phyloP scores from a whole-genome alignment of 2,888 invertebrate species.

The Dolichopus griseipennis region DNA sequence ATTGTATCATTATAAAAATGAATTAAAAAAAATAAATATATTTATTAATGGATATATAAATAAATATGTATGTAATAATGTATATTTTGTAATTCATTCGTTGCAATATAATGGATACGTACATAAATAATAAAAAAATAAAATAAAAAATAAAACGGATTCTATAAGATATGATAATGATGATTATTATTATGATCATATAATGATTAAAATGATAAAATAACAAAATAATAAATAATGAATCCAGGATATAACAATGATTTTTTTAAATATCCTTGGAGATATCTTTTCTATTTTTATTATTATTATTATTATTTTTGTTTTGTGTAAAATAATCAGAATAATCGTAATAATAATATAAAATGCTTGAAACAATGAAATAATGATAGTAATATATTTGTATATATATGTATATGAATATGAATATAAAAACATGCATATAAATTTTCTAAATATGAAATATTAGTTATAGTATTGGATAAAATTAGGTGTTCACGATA shows the following conservation, averaged over 20 bases:
- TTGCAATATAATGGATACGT: too few relatives aligned
- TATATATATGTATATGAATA: neutral
- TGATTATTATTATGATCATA: neutral
- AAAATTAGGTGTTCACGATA: too few relatives aligned
- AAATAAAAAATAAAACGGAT: too few relatives aligned
- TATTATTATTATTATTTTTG: too few relatives aligned
- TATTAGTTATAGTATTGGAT: too few relatives aligned
- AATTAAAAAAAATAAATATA: too few relatives aligned
- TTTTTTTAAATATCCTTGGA: conserved; percentile 6
- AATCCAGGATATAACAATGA: neutral
- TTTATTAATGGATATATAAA: too few relatives aligned
- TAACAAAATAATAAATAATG: conserved; percentile 1
- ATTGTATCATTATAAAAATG: neutral
- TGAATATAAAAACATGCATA: neutral
- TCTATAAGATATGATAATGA: neutral
- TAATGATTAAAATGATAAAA: neutral
- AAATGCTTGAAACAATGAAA: neutral
- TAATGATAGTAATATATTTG: neutral
- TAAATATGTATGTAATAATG: neutral
- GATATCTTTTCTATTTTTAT: neutral
- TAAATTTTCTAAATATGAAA: too few relatives aligned
- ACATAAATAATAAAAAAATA: too few relatives aligned
- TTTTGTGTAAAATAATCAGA: neutral
- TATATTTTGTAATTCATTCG: neutral
- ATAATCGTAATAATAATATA: neutral